Evolutionary conservation across 2,113 vertebrate genomes (phyloP).

Genomic region (Azemiops feae): DNA sequence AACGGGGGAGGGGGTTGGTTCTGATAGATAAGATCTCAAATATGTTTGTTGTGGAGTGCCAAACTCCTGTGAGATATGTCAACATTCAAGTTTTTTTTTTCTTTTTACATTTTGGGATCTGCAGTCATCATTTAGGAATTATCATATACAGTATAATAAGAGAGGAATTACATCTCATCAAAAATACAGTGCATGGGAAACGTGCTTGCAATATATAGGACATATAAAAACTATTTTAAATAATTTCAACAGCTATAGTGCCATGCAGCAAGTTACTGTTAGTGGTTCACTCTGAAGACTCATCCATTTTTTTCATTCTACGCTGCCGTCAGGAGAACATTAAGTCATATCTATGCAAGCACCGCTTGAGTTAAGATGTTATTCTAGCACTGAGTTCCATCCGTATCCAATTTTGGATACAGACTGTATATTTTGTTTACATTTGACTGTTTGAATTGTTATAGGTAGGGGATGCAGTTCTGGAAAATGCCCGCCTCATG

Average conservation of each 20-base stretch:
- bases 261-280: background rate
- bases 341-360: background rate
- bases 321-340: background rate
- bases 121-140: background rate
- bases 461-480: conserved; percentile 87
- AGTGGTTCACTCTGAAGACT: background rate
- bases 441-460: conserved; percentile 37
- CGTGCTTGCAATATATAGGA: background rate
- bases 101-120: background rate
- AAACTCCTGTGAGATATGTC: background rate
- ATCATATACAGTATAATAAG: background rate
- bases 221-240: background rate
- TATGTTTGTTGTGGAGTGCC: background rate
- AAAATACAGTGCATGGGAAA: background rate
- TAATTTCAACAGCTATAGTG: background rate
- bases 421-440: background rate
- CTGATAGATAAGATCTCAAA: background rate
- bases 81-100: background rate
- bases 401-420: background rate
- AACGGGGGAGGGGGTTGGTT: background rate
- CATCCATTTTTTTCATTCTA: background rate
- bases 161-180: background rate
- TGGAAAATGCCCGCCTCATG: conserved; percentile 90
- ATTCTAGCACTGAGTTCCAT: background rate
- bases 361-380: background rate